Base-by-base conservation (phyloP, 2,113 vertebrate species). In the Pedetes capensis region DNA sequence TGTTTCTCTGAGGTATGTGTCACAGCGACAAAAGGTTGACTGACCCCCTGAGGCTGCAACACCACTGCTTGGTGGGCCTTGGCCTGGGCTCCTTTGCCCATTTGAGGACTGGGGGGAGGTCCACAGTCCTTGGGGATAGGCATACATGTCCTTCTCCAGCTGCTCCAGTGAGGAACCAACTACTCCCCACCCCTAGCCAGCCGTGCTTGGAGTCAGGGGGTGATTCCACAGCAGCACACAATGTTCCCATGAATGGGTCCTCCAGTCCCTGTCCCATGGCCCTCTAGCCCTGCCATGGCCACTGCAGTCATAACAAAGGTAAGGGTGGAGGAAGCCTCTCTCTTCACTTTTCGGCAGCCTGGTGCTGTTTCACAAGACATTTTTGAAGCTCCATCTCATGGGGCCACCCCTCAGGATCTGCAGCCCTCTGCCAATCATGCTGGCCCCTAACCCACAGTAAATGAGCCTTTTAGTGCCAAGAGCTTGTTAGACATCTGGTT, bases 401-500 rank as follows among this genome's bases (percentile, higher is more conserved):
- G 96, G 92, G 87, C 92, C 92, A 75, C 72, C 82, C 95, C 97
- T 97, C 92, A 96, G 94, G 95, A 85, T 39, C 29, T 34, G 89
- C 23, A n/a, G 22, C 37, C 87, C 76, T 87, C 84, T 89, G 57
- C 93, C 71, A 59, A 90, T 93, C 69, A 25, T 66, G 61, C 79
- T 32, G 61, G 2, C 89, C 97, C 98, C 97, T 98, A 95, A 97
- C 94, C 94, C 96, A 87, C 92, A 94, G 97, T 96, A 97, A 98
- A 97, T 91, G 93, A 98, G 92, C 29, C 81, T 95, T 96, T 95
- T 75, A 63, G 95, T 97, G 97, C 95, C 98, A 97, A 96, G 92
- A 96, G 76, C 95, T 97, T 96, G 0, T 97, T 96, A 98, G 97
- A 98, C 98, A 98, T 98, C 98, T 98, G 98, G 90, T 98, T 98